A percentile compares a stretch with the other conserved stretches of the same genome.
Evolutionary conservation across 2,888 invertebrate genomes (phyloP).

Genomic region (Mechanitis mazaeus): DNA sequence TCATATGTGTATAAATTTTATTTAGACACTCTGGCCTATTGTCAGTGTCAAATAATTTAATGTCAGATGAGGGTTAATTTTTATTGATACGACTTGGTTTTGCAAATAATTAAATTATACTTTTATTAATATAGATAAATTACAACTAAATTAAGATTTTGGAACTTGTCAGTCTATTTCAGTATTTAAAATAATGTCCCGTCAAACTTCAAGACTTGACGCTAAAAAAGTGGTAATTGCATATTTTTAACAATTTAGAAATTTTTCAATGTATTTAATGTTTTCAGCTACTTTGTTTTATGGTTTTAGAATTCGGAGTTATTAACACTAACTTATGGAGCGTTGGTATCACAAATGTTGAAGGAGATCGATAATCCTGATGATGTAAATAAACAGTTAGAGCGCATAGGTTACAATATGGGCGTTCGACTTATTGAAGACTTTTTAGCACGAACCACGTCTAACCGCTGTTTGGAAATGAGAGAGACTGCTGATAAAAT

Average conservation of each 20-base stretch:
- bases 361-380: conserved; percentile 98
- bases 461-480: conserved; percentile 94
- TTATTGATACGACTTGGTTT: too few species aligned
- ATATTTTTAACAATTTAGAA: neutral
- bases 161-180: too few species aligned
- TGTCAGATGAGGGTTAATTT: neutral
- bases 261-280: conserved; percentile 13
- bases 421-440: conserved; percentile 98
- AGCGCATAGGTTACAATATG: conserved; percentile 98
- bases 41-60: conserved; percentile 1
- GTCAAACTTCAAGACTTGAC: conserved; percentile 82
- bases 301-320: conserved; percentile 92
- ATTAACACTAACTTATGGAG: conserved; percentile 97
- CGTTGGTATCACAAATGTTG: conserved; percentile 96
- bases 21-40: neutral
- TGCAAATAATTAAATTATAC: too few species aligned
- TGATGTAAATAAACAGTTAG: conserved; percentile 97
- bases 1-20: neutral
- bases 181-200: conserved; percentile 73
- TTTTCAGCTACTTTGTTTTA: conserved; percentile 7
- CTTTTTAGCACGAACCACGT: conserved; percentile 93
- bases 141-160: too few species aligned
- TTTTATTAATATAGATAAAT: too few species aligned
- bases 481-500: conserved; percentile 98
- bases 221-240: conserved; percentile 85